Base-by-base conservation (phyloP, 2,113 vertebrate species). In the Falco punctatus region DNA sequence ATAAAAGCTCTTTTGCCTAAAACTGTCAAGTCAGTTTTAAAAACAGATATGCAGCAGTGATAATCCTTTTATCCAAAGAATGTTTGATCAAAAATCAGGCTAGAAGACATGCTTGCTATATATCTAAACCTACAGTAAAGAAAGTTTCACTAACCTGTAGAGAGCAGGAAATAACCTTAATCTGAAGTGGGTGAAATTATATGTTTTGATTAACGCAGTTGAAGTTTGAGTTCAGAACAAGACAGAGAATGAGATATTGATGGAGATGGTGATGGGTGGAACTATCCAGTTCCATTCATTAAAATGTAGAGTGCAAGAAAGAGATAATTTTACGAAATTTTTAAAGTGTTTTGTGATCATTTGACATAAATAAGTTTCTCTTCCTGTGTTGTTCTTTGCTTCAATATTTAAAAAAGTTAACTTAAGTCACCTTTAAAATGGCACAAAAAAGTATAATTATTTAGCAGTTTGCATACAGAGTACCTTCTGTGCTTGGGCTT, bases 1-100 rank as follows among this genome's bases (percentile, higher is more conserved):
- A 59, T 92, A 91, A 88, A 91, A 95, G 52, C 44, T 95, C 80
- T 94, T 95, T 94, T 95, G 92, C 62, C 80, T 93, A 35, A 35
- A 35, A 35, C 35, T 35, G 65, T 72, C 70, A 97, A 96, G 65
- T 55, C 54, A 96, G 51, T 97, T 97, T 96, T 96, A 80, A 92
- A 85, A 96, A 66, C 61, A 96, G 88, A 86, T 2, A 3, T 78
- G 42, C 70, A 92, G 23, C 65, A 90, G 33, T 85, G 70, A 78
- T 95, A 93, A 81, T 90, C 26, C 23, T 92, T 70, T 90, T 95
- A 88, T 88, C 51, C 71, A 65, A 93, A 58, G 46, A 97, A 85
- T 86, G 22, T 35, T 92, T 90, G 74, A 40, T 92, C 22, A 54
- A 64, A 89, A 95, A 81, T 32, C 15, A 81, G 67, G 19, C 49